These are phyloP conservation scores for Anguilla japonica DNA, from an alignment of 2,113 vertebrate species.

Conservation along the genomic window DNA sequence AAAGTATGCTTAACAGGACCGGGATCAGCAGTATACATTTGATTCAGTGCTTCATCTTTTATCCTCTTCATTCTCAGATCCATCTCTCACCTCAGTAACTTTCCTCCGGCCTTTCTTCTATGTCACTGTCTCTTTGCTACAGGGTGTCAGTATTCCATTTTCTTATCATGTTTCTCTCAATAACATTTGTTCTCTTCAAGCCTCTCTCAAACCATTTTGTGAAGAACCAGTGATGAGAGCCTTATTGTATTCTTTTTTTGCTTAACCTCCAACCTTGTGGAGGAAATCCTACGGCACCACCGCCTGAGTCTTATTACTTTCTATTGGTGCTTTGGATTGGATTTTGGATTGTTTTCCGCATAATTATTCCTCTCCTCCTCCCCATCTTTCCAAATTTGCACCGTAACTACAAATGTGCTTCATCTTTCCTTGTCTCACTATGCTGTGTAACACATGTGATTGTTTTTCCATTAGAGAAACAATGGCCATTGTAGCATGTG, in stretches of 20 bases:
- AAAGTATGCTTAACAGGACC: too few relatives aligned
- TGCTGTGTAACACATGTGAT: not conserved
- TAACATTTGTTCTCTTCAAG: not conserved
- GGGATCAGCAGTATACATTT: too few relatives aligned
- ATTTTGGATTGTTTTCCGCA: not conserved
- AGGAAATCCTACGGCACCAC: too few relatives aligned
- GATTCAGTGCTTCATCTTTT: not conserved
- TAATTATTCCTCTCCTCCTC: not conserved
- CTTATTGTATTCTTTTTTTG: too few relatives aligned
- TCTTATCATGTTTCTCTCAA: not conserved
- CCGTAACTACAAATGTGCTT: not conserved
- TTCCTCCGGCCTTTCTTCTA: not conserved
- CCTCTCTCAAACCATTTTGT: not conserved
- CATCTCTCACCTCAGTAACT: not conserved
- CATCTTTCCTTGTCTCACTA: not conserved
- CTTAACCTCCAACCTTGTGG: too few relatives aligned
- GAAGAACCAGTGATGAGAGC: not conserved
- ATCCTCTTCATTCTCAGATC: not conserved
- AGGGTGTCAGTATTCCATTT: not conserved
- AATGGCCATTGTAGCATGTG: not conserved
- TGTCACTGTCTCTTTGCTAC: not conserved
- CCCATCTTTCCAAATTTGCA: not conserved
- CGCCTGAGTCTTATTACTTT: constrained; percentile 1
- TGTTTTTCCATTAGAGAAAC: not conserved
- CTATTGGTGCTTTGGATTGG: constrained; percentile 11